Base-by-base conservation (phyloP, 1,140 invertebrate species). In the Danaus plexippus region DNA sequence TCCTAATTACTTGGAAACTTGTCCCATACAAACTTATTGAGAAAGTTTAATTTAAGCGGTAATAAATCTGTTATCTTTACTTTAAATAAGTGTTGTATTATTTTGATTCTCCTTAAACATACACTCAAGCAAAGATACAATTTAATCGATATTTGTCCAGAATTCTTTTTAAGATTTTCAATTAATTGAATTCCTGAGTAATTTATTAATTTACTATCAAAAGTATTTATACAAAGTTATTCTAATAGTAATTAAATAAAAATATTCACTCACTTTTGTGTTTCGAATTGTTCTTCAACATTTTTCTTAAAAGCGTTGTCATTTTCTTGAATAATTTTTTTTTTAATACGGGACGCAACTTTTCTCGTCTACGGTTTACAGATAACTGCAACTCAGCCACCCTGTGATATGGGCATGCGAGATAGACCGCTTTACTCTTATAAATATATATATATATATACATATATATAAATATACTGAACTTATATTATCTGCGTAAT, bases 251-350 rank as follows among this genome's bases (percentile, higher is more conserved):
- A 15, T 15, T 1, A 15, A 32, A 32, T 32, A 32, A 32, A 32
- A 32, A 32, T 32, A 32, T 32, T 32, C 44, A 91, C 91, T 92
- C 76, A 92, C 91, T 92, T 88, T 91, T 90, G 65, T 92, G 91
- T 66, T 91, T 92, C 6, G 90, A 90, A 75, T 89, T 90, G 67
- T 87, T 91, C 66, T 89, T 91, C 90, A 90, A 91, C 67, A 92
- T 89, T 69, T 89, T 89, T 65, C 90, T 89, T 53, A 92, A 85
- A 66, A 92, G 89, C 10, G 90, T 90, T 82, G 82, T 77, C 82
- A 85, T 85, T 59, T 63, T 72, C 22, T 32, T 32, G 22, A 6
- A 32, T 32, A 6, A 7, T 32, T 32, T 32, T 42, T 18, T 9
- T 46, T 32, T n/a, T 51, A 13, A 8, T 11, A 49, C 45, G 43